phyloP scores from a whole-genome alignment of 1,140 invertebrate genomes.

The Drosophila santomea region DNA sequence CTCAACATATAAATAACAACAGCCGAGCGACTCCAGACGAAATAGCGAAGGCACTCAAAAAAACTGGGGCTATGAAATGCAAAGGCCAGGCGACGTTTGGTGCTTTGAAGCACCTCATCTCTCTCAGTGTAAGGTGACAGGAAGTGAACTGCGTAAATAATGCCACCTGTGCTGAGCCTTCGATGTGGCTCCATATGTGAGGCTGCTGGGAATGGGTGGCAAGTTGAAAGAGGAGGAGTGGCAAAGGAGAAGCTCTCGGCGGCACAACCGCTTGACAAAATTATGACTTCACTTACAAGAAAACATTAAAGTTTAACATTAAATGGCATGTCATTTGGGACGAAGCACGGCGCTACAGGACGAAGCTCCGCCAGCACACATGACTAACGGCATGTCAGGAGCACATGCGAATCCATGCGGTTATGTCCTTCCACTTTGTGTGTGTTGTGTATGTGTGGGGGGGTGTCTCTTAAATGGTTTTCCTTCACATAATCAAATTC shows the following conservation, averaged over 20 bases:
- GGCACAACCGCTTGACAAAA: constrained; percentile 62
- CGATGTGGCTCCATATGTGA: constrained; percentile 18
- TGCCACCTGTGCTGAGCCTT: constrained; percentile 56
- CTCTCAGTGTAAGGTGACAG: constrained; percentile 4
- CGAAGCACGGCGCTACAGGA: constrained; percentile 55
- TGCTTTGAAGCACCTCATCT: no score
- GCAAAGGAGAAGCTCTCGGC: background rate
- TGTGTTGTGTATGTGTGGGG: constrained; percentile 6
- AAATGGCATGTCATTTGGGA: constrained; percentile 81
- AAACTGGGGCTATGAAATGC: background rate
- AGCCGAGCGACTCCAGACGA: constrained; percentile 22
- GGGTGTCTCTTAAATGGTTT: constrained; percentile 39
- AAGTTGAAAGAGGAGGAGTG: background rate
- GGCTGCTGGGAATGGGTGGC: constrained; percentile 10
- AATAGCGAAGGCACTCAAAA: constrained; percentile 8
- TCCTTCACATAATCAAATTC: constrained; percentile 67
- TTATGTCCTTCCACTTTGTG: constrained; percentile 20
- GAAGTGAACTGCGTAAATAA: constrained; percentile 57
- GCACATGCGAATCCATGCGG: constrained; percentile 43
- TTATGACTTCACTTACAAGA: constrained; percentile 82
- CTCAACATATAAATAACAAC: constrained; percentile 74
- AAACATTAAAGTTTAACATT: constrained; percentile 83
- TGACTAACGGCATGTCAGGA: constrained; percentile 52
- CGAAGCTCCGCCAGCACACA: constrained; percentile 43
- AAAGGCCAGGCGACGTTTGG: no score